Base-by-base conservation (phyloP, 2,797 vertebrate genomes). In the Gila robusta region DNA sequence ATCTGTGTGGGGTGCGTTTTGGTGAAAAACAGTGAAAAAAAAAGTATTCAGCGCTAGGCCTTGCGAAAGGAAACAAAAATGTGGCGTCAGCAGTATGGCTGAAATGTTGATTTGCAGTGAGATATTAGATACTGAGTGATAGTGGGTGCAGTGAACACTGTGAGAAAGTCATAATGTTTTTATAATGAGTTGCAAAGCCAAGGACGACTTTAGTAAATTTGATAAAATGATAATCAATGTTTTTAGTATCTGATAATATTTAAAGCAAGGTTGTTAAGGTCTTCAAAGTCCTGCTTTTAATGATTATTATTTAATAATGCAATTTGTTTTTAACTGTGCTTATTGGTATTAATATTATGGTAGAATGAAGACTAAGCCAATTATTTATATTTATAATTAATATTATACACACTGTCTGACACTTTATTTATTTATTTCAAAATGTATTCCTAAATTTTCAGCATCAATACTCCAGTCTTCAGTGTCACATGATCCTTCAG, bases 1-100 rank as follows among this genome's bases (percentile, higher is more conserved):
- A 96, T 97, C 96, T 92, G 52, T 70, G 28, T 70, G 28, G 86
- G 85, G 84, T 86, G 88, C 77, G 73, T 81, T 89, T 89, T 87
- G 14, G 79, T 85, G 16, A 70, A 83, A 88, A 88, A 83, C 84
- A 69, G 82, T 66, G 62, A 32, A 73, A 78, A 74, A 74, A 90
- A 87, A 89, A 91, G 83, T 86, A 81, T 86, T 88, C 84, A 69
- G 52, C 89, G 79, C 74, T 72, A 49, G 80, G 69, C 87, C 88
- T 80, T 81, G 85, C 69, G 59, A 90, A 90, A 87, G 76, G 87
- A 80, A 16, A 77, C 7, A 73, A 84, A 84, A 81, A 79, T 84
- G 88, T 85, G 85, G 52, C 85, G 37, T 84, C 83, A 0, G 89
- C 87, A 88, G 83, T 79, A 47, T 66, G 81, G 26, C 85, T 84